A percentile compares a stretch with the other conserved stretches of the same genome.
Evolutionary conservation across 2,888 invertebrate genomes (phyloP).

Genomic region (Melanargia galathea): DNA sequence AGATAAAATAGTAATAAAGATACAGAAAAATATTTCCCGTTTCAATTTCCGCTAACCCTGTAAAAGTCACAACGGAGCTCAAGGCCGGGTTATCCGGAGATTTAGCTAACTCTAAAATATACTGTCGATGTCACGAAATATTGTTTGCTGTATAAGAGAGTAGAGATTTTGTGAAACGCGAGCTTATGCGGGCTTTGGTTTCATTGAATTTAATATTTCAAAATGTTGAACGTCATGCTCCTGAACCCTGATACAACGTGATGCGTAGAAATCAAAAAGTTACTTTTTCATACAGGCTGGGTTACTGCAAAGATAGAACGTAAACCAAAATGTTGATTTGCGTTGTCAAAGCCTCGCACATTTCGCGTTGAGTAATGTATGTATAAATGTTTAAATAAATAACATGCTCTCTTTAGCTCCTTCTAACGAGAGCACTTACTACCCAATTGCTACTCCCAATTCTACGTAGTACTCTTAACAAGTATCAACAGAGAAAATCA

Average conservation of each 20-base stretch:
- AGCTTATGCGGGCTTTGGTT: constrained; percentile 2
- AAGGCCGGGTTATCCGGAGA: constrained; percentile 22
- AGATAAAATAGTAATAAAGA: constrained; percentile 23
- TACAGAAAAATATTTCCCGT: constrained; percentile 11
- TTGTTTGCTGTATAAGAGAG: constrained; percentile 13
- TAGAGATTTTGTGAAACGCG: constrained; percentile 15
- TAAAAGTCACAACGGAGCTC: constrained; percentile 19
- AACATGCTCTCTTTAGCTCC: too few relatives aligned
- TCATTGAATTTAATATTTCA: constrained; percentile 2
- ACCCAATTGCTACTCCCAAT: too few relatives aligned
- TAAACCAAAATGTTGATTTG: too few relatives aligned
- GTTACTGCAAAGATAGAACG: too few relatives aligned
- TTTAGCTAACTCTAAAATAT: constrained; percentile 29
- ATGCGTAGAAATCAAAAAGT: too few relatives aligned
- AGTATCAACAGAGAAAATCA: background rate
- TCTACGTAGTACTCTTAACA: background rate
- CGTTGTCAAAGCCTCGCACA: too few relatives aligned
- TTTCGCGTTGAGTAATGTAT: too few relatives aligned
- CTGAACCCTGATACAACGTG: too few relatives aligned
- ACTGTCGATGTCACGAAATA: constrained; percentile 23
- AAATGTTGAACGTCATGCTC: too few relatives aligned
- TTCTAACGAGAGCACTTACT: too few relatives aligned
- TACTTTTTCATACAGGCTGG: too few relatives aligned
- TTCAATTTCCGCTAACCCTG: constrained; percentile 26
- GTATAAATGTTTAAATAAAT: too few relatives aligned